phyloP scores from a whole-genome alignment of 1,140 invertebrate species.

The Leptestheria dahalacensis region DNA sequence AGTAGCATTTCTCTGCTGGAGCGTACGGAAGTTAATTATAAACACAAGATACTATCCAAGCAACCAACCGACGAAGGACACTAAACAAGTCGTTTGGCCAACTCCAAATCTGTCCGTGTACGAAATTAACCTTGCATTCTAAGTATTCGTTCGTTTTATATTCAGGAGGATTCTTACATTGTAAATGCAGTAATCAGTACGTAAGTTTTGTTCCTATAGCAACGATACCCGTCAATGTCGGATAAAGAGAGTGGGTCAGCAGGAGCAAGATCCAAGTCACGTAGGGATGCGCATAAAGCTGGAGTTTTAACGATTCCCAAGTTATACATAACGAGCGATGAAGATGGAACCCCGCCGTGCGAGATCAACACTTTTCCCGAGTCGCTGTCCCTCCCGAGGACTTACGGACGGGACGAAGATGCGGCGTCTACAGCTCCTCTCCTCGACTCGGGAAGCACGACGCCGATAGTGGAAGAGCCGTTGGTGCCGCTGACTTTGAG shows the following conservation, averaged over 20 bases:
- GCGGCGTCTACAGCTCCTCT: slow-evolving; percentile 36
- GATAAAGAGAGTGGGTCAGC: neutral
- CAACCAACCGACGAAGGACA: too few species aligned
- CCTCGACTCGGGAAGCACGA: slow-evolving; percentile 21
- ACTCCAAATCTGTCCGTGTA: too few species aligned
- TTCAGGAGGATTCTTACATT: too few species aligned
- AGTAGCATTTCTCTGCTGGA: too few species aligned
- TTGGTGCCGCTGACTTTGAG: neutral
- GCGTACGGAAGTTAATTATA: too few species aligned
- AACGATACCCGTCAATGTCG: too few species aligned
- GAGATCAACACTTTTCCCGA: neutral
- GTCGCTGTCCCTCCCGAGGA: neutral
- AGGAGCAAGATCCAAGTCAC: neutral
- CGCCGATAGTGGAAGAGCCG: slow-evolving; percentile 1
- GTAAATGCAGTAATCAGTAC: too few species aligned
- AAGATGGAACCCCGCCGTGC: slow-evolving; percentile 4
- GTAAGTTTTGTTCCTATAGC: too few species aligned
- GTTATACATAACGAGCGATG: slow-evolving; percentile 10
- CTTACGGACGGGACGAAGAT: slow-evolving; percentile 28
- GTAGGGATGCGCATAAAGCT: neutral
- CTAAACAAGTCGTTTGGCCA: too few species aligned
- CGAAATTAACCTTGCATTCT: too few species aligned
- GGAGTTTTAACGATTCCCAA: slow-evolving; percentile 3
- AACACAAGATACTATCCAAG: too few species aligned
- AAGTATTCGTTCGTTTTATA: too few species aligned